phyloP scores from a whole-genome alignment of 2,888 invertebrate genomes.

The Pristionchus arcanus region DNA sequence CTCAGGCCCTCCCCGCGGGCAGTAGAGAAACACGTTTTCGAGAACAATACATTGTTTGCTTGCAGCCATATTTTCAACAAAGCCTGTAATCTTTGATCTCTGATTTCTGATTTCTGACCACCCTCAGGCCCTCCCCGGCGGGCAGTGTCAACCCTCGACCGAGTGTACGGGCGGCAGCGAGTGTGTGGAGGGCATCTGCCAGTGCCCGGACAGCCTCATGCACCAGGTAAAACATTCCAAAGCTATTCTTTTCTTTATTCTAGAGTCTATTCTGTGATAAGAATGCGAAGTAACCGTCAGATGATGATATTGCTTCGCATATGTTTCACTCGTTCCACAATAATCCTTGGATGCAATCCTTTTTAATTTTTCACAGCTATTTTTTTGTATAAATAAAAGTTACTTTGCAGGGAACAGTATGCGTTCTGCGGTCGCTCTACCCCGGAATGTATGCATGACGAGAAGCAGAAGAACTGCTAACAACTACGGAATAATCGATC shows the following conservation, averaged over 20 bases:
- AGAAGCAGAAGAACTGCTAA: neutral
- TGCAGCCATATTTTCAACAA: no score
- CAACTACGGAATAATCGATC: neutral
- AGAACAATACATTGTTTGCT: no score
- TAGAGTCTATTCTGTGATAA: no score
- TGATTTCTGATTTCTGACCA: slow-evolving; percentile 6
- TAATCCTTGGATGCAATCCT: neutral
- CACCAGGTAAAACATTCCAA: slow-evolving; percentile 6
- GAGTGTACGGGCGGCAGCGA: slow-evolving; percentile 36
- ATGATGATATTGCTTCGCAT: no score
- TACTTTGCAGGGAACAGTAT: slow-evolving; percentile 31
- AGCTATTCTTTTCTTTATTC: no score
- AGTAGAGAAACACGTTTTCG: no score
- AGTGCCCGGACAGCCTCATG: neutral
- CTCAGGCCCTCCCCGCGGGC: slow-evolving; percentile 30
- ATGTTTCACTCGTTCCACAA: neutral
- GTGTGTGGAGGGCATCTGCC: neutral
- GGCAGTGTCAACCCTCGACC: neutral
- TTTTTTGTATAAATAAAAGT: neutral
- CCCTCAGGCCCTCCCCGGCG: slow-evolving; percentile 47
- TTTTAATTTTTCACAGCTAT: neutral
- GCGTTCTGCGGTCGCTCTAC: slow-evolving; percentile 29
- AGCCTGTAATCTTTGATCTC: neutral
- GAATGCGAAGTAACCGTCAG: neutral
- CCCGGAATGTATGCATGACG: neutral